Percentiles rank a stretch among this genome's conserved stretches.
phyloP scores from a whole-genome alignment of 2,888 invertebrate genomes.

The Polietes domitor region DNA sequence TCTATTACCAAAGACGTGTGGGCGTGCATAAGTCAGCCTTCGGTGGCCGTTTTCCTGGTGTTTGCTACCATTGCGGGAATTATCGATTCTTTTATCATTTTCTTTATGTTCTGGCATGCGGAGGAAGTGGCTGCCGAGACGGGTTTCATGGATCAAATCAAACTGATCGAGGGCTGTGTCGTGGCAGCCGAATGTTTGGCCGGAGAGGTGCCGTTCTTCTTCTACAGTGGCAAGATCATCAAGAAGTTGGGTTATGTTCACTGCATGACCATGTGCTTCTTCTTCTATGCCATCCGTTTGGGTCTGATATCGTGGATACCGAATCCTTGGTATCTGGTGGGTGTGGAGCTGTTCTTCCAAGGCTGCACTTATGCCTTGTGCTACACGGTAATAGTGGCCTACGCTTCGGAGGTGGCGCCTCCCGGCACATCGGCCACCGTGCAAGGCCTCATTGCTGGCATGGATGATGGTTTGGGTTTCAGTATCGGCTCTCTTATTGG shows the following conservation, averaged over 20 bases:
- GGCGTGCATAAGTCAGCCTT: slow-evolving; percentile 84
- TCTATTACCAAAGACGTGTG: slow-evolving; percentile 87
- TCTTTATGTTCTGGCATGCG: slow-evolving; percentile 91
- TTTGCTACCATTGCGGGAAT: slow-evolving; percentile 90
- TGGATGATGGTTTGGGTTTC: slow-evolving; percentile 92
- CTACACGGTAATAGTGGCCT: slow-evolving; percentile 90
- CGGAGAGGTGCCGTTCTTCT: slow-evolving; percentile 90
- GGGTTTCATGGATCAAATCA: slow-evolving; percentile 85
- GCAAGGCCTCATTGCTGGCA: slow-evolving; percentile 92
- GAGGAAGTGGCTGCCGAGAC: slow-evolving; percentile 88
- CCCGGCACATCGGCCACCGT: slow-evolving; percentile 91
- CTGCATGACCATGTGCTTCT: slow-evolving; percentile 89
- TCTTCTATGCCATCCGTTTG: slow-evolving; percentile 89
- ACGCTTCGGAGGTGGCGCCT: slow-evolving; percentile 85
- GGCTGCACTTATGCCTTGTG: slow-evolving; percentile 94
- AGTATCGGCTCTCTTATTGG: slow-evolving; percentile 89
- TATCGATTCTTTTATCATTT: slow-evolving; percentile 90
- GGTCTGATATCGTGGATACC: slow-evolving; percentile 88
- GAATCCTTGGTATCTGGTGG: slow-evolving; percentile 91
- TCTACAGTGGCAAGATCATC: slow-evolving; percentile 88
- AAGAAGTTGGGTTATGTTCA: slow-evolving; percentile 89
- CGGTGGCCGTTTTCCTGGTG: slow-evolving; percentile 86
- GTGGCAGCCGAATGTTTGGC: slow-evolving; percentile 90
- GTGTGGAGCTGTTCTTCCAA: slow-evolving; percentile 90
- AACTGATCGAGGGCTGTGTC: slow-evolving; percentile 89